Evolutionary conservation across 2,888 invertebrate species (phyloP).

Genomic region (Trileptium ribeirensis): DNA sequence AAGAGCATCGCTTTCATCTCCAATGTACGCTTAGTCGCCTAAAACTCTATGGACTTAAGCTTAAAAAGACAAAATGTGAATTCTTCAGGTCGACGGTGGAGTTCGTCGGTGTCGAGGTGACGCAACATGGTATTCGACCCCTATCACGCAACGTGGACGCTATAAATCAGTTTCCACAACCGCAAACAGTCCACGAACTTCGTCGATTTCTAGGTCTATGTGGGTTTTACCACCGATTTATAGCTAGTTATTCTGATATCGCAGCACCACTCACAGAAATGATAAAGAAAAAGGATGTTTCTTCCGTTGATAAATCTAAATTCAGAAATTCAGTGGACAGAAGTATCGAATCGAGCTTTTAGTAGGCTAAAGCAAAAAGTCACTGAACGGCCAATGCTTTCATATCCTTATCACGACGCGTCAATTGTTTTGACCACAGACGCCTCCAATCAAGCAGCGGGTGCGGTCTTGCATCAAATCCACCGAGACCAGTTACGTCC

Average conservation of each 20-base stretch:
- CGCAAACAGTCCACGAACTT: no score
- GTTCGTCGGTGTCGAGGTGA: no score
- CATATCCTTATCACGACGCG: background rate
- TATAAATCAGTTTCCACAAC: no score
- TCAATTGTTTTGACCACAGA: background rate
- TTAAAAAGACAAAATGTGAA: no score
- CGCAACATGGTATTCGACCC: no score
- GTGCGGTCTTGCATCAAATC: slow-evolving; percentile 10
- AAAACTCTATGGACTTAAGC: no score
- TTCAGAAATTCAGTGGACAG: background rate
- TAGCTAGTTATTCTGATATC: background rate
- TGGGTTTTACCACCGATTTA: slow-evolving; percentile 13
- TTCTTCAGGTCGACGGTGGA: no score
- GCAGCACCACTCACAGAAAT: slow-evolving; percentile 12
- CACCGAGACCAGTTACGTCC: background rate
- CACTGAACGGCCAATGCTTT: background rate
- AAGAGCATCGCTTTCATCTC: no score
- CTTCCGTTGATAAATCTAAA: background rate
- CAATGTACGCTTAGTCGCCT: no score
- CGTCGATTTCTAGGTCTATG: slow-evolving; percentile 3
- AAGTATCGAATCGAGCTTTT: background rate
- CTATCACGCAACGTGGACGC: no score
- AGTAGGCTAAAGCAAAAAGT: background rate
- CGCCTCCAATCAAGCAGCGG: background rate
- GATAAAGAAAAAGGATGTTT: background rate